A percentile compares a stretch with the other conserved stretches of the same genome.
Evolutionary conservation across 1,140 invertebrate species (phyloP).

Genomic region (Drosophila parabipectinata): DNA sequence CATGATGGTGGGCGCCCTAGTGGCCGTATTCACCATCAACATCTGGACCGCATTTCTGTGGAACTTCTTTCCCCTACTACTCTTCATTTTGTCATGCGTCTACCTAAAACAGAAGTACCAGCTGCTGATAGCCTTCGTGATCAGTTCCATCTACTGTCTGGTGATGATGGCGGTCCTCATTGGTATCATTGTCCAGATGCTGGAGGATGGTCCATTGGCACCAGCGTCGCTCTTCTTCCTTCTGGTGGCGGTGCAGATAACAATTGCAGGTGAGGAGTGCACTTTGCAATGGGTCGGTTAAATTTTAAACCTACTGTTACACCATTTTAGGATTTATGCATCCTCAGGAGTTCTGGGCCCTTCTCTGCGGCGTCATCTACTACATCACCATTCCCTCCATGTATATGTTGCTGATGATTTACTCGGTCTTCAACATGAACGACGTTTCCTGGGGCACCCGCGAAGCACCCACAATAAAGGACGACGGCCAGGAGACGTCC

Average conservation of each 20-base stretch:
- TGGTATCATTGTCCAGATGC: conserved; percentile 92
- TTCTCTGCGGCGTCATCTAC: conserved; percentile 92
- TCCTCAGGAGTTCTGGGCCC: conserved; percentile 92
- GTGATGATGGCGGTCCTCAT: conserved; percentile 97
- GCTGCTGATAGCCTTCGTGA: conserved; percentile 90
- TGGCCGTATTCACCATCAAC: conserved; percentile 91
- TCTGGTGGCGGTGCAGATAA: conserved; percentile 86
- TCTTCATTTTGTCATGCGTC: conserved; percentile 91
- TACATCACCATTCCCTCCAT: conserved; percentile 96
- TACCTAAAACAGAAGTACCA: conserved; percentile 89
- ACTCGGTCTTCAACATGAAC: conserved; percentile 95
- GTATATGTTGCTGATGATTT: conserved; percentile 96
- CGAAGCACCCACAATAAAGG: conserved; percentile 85
- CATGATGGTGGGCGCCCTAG: conserved; percentile 95
- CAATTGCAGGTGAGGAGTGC: conserved; percentile 86
- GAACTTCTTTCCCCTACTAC: conserved; percentile 90
- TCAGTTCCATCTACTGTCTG: conserved; percentile 92
- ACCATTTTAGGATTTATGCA: conserved; percentile 87
- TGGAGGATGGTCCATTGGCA: conserved; percentile 90
- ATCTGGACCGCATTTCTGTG: conserved; percentile 92
- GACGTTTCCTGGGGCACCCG: conserved; percentile 96
- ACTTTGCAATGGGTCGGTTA: too few species aligned
- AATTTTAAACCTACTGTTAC: neutral
- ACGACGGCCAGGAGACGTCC: conserved; percentile 33
- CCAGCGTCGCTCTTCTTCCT: conserved; percentile 92